These are phyloP conservation scores for Callinectes sapidus DNA, from an alignment of 2,888 invertebrate genomes.

Conservation along the genomic window DNA sequence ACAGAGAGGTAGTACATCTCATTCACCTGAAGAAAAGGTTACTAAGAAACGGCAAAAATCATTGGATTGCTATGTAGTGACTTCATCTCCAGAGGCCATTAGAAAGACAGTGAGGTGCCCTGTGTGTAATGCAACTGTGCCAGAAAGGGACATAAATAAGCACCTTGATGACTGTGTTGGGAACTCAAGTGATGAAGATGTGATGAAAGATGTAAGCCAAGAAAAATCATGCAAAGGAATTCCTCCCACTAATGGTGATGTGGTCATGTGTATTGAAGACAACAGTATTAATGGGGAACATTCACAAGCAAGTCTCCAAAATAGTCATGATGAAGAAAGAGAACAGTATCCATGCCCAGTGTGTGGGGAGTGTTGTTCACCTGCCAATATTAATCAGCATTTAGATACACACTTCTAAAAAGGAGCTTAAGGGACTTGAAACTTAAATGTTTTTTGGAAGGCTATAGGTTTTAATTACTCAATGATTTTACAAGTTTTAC, in stretches of 20 bases:
- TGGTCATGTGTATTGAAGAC: not conserved
- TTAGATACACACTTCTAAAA: slow-evolving; percentile 59
- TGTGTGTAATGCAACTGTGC: slow-evolving; percentile 48
- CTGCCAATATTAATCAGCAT: slow-evolving; percentile 50
- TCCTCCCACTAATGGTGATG: not conserved
- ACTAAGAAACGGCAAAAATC: slow-evolving; percentile 30
- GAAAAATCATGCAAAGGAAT: not conserved
- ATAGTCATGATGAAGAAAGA: not conserved
- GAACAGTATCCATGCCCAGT: slow-evolving; percentile 62
- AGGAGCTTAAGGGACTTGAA: not conserved
- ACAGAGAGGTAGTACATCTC: not conserved
- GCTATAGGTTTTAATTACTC: not conserved
- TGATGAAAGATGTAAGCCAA: not conserved
- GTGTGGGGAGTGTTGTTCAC: slow-evolving; percentile 48
- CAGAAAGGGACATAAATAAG: slow-evolving; percentile 39
- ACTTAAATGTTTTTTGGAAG: not conserved
- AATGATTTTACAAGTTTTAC: too few relatives aligned
- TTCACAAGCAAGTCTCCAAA: not conserved
- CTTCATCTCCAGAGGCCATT: not conserved
- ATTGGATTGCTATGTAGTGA: slow-evolving; percentile 2
- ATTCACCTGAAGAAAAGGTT: slow-evolving; percentile 9
- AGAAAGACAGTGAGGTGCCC: slow-evolving; percentile 46
- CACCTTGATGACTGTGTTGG: slow-evolving; percentile 63
- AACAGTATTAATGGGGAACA: not conserved
- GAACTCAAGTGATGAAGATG: slow-evolving; percentile 48